Evolutionary conservation across 2,888 invertebrate genomes (phyloP).

Genomic region (Charanyca ferruginea): DNA sequence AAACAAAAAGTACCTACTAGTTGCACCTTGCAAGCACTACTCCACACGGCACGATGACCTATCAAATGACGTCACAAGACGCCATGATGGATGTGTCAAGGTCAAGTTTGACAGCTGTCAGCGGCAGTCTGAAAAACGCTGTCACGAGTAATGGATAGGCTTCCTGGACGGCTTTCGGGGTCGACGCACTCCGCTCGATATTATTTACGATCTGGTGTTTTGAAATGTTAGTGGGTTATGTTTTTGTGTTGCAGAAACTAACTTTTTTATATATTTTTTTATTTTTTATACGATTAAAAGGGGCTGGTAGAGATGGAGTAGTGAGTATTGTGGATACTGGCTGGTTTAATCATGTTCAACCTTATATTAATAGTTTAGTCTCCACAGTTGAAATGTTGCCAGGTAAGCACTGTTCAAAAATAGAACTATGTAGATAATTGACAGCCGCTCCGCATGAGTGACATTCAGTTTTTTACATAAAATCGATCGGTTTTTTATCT

Average conservation of each 20-base stretch:
- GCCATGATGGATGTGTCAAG: conserved; percentile 82
- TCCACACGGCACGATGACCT: conserved; percentile 46
- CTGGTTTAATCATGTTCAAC: neutral
- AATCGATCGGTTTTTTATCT: no score
- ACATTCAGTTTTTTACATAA: no score
- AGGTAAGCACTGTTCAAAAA: no score
- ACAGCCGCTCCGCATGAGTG: no score
- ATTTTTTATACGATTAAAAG: no score
- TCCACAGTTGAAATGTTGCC: no score
- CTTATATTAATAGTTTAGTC: no score
- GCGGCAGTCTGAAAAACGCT: conserved; percentile 81
- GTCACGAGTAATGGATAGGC: conserved; percentile 87
- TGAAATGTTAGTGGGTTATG: conserved; percentile 30
- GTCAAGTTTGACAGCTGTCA: conserved; percentile 85
- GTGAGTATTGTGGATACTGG: neutral
- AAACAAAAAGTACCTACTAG: conserved; percentile 6
- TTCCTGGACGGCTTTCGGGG: conserved; percentile 75
- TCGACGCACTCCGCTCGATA: conserved; percentile 76
- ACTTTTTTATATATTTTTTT: no score
- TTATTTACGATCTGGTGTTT: conserved; percentile 58
- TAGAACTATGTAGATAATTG: no score
- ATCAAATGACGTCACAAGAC: conserved; percentile 58
- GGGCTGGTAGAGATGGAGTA: neutral
- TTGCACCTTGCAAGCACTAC: conserved; percentile 33
- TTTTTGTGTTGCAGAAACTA: conserved; percentile 35